Base-by-base conservation (phyloP, 2,113 vertebrate species). In the Gymnarchus niloticus region DNA sequence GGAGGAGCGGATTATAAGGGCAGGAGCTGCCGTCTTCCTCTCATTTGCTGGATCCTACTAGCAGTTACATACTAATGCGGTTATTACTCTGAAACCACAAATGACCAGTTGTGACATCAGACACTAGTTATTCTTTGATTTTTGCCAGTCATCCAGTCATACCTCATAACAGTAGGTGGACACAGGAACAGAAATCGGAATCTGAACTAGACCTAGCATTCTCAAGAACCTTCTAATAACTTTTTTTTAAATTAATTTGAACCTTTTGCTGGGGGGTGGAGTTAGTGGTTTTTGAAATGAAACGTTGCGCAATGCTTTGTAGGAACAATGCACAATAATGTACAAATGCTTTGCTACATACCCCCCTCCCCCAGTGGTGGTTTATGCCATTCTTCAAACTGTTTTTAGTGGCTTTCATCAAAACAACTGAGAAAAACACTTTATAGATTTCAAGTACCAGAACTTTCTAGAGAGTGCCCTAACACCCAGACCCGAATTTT, bases 401-500 rank as follows among this genome's bases (percentile, higher is more conserved):
- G 81, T 76, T 25, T 44, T 48, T 56, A 41, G 82, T 51, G 81
- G 44, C 76, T 87, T 83, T 76, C 56, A 59, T 59, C 23, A 59
- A 84, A 85, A 76, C 56, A 8, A 85, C 78, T 44, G 76, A 78
- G 56, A 81, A 87, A 61, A 52, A 51, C 84, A 56, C 61, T 69
- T 77, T 81, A 19, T 14, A 83, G 56, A 81, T 48, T 86, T 78
- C 25, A 73, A 87, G 80, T 59, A 61, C 57, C 46, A 83, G 78
- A 54, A 49, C 51, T 44, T 19, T 85, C 73, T 59, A 84, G 81
- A 88, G 86, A 73, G 65, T 7, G 76, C 0, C 12, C 56, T n/a
- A 84, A 85, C 83, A 84, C 76, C 82, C 49, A 7, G 7, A 46
- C 54, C 82, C 46, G 65, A 88, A 76, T 86, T 87, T 90, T 86